Percentiles rank a stretch among this genome's conserved stretches.
phyloP scores from a whole-genome alignment of 2,113 vertebrate species.

The Craseonycteris thonglongyai region DNA sequence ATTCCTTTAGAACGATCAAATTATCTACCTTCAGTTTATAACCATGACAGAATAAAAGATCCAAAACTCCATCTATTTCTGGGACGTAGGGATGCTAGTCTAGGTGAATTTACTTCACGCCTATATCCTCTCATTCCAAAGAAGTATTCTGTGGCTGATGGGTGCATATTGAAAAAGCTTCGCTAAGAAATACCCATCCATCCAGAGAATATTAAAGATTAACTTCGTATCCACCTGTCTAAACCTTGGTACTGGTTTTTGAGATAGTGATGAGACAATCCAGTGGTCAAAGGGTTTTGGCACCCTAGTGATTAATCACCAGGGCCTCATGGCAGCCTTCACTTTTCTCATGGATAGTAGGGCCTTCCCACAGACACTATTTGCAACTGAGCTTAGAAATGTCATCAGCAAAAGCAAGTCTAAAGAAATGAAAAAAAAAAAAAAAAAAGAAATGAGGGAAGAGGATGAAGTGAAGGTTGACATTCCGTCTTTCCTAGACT shows the following conservation, averaged over 20 bases:
- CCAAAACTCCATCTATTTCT: background rate
- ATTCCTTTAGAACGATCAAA: background rate
- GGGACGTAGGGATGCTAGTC: background rate
- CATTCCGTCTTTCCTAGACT: background rate
- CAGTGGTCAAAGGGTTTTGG: background rate
- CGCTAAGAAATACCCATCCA: background rate
- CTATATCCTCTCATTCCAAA: constrained; percentile 4
- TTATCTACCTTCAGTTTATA: constrained; percentile 15
- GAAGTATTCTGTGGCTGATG: background rate
- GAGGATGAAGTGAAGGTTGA: constrained; percentile 7
- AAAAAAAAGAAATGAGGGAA: background rate
- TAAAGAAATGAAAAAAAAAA: constrained; percentile 9
- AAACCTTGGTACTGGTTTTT: background rate
- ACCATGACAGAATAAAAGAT: background rate
- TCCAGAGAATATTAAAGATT: background rate
- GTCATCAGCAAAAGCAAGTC: constrained; percentile 29
- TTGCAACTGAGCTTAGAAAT: constrained; percentile 48
- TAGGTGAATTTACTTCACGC: background rate
- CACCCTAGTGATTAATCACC: background rate
- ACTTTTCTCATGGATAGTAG: background rate
- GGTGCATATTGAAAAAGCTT: background rate
- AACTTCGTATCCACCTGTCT: background rate
- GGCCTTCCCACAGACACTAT: constrained; percentile 21
- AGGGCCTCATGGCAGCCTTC: background rate
- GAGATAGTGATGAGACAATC: background rate